phyloP scores from a whole-genome alignment of 1,140 invertebrate species.

The Prorops nasuta region DNA sequence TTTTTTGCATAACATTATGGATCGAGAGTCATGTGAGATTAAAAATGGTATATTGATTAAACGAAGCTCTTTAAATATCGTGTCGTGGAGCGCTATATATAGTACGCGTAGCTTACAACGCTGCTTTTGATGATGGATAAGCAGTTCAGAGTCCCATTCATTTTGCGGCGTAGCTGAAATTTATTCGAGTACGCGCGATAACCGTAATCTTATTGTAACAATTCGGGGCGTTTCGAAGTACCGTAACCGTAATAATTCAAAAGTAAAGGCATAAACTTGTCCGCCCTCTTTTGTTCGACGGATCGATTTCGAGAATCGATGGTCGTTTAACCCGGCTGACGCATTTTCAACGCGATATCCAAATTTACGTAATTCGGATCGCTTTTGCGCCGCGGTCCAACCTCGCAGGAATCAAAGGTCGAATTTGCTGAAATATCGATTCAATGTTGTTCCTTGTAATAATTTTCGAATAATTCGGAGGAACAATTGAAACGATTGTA shows the following conservation, averaged over 20 bases:
- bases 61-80: too few relatives aligned
- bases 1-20: too few relatives aligned
- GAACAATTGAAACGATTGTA: too few relatives aligned
- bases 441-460: too few relatives aligned
- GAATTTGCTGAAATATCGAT: too few relatives aligned
- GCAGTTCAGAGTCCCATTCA: constrained; percentile 18
- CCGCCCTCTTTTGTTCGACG: constrained; percentile 10
- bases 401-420: too few relatives aligned
- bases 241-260: constrained; percentile 16
- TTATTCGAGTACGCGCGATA: constrained; percentile 16
- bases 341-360: constrained; percentile 11
- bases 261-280: constrained; percentile 4
- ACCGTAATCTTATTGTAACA: constrained; percentile 19
- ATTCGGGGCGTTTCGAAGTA: constrained; percentile 1
- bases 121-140: constrained; percentile 15
- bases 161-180: constrained; percentile 11
- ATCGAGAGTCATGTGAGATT: too few relatives aligned
- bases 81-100: too few relatives aligned
- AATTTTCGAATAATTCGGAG: too few relatives aligned
- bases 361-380: constrained; percentile 19
- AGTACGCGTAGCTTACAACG: neutral
- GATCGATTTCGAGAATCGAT: constrained; percentile 21
- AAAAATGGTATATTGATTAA: too few relatives aligned
- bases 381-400: too few relatives aligned
- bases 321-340: constrained; percentile 2